A percentile compares a stretch with the other conserved stretches of the same genome.
phyloP scores from a whole-genome alignment of 2,888 invertebrate species.

The Minunthozetes semirufus region DNA sequence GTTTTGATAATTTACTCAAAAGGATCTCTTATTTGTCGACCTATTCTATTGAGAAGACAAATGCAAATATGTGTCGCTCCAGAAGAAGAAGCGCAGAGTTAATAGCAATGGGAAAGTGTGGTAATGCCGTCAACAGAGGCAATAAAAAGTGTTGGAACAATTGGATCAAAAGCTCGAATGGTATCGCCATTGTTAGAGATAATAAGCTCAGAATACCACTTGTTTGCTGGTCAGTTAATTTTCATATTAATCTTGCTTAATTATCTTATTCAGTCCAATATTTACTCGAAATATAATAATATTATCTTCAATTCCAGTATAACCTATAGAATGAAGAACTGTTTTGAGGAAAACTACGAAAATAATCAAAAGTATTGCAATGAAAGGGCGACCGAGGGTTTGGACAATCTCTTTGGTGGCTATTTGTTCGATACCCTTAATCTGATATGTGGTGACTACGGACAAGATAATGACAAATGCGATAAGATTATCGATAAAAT shows the following conservation, averaged over 20 bases:
- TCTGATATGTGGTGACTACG: background rate
- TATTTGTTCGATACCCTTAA: background rate
- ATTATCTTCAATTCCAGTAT: background rate
- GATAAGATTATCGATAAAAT: background rate
- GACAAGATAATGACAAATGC: background rate
- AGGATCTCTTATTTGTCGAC: background rate
- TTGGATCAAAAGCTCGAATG: background rate
- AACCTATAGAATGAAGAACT: background rate
- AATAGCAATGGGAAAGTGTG: background rate
- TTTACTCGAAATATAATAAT: too few relatives aligned
- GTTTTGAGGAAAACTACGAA: background rate
- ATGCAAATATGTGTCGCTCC: background rate
- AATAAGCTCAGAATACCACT: background rate
- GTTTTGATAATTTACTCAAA: too few relatives aligned
- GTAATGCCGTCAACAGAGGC: background rate
- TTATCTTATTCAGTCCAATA: too few relatives aligned
- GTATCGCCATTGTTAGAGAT: background rate
- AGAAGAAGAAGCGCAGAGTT: background rate
- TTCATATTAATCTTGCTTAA: background rate
- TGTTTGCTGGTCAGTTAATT: background rate
- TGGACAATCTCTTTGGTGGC: background rate
- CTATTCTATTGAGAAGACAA: background rate
- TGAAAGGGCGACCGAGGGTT: background rate
- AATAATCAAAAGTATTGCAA: background rate
- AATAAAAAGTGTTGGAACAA: constrained; percentile 1